Evolutionary conservation across 2,113 vertebrate species (phyloP), one percentile per base, ranked within the genome.

Genomic region (Regulus satrapa): DNA sequence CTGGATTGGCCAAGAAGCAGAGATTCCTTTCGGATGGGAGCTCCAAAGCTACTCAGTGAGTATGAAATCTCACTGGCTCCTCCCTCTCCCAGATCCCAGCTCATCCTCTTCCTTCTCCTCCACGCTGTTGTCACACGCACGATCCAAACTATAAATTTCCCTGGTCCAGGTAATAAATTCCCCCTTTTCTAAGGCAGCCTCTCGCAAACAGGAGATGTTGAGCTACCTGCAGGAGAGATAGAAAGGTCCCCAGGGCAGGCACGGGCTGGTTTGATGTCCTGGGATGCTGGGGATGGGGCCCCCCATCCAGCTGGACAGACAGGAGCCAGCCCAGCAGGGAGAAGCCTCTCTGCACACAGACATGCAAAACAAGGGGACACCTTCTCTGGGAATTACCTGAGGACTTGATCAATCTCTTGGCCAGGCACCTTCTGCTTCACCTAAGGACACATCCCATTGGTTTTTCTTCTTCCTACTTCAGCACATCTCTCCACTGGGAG

Each of bases 1-100:
- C 49, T 11, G 19, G 3, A 5, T 1, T 21, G 21, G 38, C 10
- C 41, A 43, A 10, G 64, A 36, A n/a, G 1, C 19, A 21, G 0
- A 7, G 23, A 2, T 1, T 5, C 4, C 4, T 9, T 51, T 20
- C 48, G 72, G 29, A 34, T 25, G 67, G 83, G 31, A 83, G 67
- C 67, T 79, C 38, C 81, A 79, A 48, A 84, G 49, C 59, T 31
- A 8, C 51, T 73, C 17, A 26, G 3, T 5, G 3, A 3, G 28
- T 16, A 19, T 45, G 62, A 61, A 91, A 16, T 12, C 24, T 4
- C 15, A 11, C 28, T 10, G 40, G 16, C 43, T 29, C 64, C 74
- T 49, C 59, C 84, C 38, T 23, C 43, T 59, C 8, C 3, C 0
- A 0, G 12, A 3, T 2, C 68, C 64, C 40, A 51, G 52, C 48